A percentile compares a stretch with the other conserved stretches of the same genome.
Conservation (phyloP, 2,113 vertebrate species). For the Neotragus pygmaeus region DNA sequence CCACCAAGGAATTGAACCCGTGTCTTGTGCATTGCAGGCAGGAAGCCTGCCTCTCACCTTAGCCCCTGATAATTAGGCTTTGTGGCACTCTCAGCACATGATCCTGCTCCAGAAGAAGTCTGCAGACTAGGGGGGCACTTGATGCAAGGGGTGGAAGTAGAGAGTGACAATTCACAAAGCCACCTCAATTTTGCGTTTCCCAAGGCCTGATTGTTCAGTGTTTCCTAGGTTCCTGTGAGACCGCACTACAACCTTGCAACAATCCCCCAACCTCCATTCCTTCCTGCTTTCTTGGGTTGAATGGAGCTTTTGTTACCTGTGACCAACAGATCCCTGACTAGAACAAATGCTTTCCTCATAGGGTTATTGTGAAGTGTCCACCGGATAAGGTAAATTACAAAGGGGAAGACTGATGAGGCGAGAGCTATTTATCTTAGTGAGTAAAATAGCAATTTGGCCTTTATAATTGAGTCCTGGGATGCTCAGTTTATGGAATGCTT, state of each 20-base stretch:
- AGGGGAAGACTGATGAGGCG: conserved; percentile 46
- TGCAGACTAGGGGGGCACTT: neutral
- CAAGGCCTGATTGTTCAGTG: neutral
- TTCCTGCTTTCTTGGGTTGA: neutral
- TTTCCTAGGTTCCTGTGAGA: neutral
- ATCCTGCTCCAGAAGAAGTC: neutral
- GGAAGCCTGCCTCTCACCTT: neutral
- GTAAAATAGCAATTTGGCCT: conserved; percentile 62
- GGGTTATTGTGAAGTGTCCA: conserved; percentile 11
- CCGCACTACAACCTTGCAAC: neutral
- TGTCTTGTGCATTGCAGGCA: neutral
- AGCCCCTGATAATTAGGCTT: neutral
- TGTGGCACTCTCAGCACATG: neutral
- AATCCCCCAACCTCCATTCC: neutral
- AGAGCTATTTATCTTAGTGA: conserved; percentile 45
- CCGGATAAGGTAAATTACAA: conserved; percentile 68
- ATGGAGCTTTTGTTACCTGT: neutral
- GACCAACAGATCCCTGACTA: conserved; percentile 19
- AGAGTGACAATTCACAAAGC: neutral
- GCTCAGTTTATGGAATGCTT: conserved; percentile 47
- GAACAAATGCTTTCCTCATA: conserved; percentile 15
- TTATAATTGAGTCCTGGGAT: conserved; percentile 59
- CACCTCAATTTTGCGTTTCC: neutral
- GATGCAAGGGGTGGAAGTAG: neutral
- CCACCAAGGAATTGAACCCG: neutral